Evolutionary conservation across 2,797 vertebrate species (phyloP).

Genomic region (Thripadectes ignobilis): DNA sequence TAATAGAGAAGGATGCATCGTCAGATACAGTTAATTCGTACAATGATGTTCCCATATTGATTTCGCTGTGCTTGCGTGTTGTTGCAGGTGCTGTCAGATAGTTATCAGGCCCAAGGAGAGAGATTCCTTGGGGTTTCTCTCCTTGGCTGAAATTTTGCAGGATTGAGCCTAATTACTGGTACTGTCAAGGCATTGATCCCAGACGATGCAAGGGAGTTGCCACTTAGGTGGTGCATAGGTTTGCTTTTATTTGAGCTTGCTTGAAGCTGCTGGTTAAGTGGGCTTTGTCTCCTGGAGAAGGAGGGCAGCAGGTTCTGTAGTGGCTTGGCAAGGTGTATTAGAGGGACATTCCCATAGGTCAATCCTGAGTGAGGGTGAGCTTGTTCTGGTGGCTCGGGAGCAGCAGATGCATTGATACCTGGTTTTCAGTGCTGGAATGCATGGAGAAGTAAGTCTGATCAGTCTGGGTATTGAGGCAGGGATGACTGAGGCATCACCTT

Average conservation of each 20-base stretch:
- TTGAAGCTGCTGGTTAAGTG: neutral
- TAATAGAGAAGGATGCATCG: slow-evolving; percentile 48
- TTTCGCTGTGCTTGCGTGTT: neutral
- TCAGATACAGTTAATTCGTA: slow-evolving; percentile 55
- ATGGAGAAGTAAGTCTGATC: neutral
- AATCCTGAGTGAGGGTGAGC: accelerated
- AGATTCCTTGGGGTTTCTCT: slow-evolving; percentile 15
- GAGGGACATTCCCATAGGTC: neutral
- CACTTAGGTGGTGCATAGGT: neutral
- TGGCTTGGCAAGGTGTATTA: neutral
- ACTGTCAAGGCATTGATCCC: neutral
- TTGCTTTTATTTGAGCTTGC: neutral
- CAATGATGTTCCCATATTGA: slow-evolving; percentile 25
- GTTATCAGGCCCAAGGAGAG: slow-evolving; percentile 6
- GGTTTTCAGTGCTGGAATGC: neutral
- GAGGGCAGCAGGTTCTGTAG: neutral
- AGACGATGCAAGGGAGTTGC: neutral
- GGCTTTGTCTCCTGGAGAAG: neutral
- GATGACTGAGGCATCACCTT: neutral
- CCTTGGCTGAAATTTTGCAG: neutral
- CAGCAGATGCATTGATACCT: neutral
- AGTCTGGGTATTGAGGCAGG: neutral
- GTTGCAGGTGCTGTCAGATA: neutral
- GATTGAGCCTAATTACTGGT: neutral
- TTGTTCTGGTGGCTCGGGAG: neutral